Base-by-base conservation (phyloP, 2,888 invertebrate genomes). In the Patella pellucida region DNA sequence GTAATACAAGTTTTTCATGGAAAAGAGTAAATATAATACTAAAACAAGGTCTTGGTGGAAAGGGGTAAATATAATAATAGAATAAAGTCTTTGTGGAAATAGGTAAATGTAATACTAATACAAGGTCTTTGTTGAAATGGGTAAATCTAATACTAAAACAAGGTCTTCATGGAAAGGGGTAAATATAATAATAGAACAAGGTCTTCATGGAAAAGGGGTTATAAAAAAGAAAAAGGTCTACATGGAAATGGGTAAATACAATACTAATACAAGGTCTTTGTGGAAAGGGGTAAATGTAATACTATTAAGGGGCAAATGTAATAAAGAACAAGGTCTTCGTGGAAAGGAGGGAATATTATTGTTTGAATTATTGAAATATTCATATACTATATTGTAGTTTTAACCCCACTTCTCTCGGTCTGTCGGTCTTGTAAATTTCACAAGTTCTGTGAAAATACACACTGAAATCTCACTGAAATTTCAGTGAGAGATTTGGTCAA, bases 131-230 rank as follows among this genome's bases (percentile, higher is more conserved):
- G 9, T 23, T 14, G 67, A 52, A 31, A 4, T 0, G 31, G 4
- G 31, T 31, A 31, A 31, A 31, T 31, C 2, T 31, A 31, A 31
- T 4, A 31, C 0, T 3, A 31, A 41, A 5, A 41, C 31, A 41
- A 5, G 31, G 31, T 41, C 75, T 81, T 78, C 76, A 81, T 52
- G 88, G 89, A 73, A 84, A 87, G 41, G 86, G 88, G 89, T 89
- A 81, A 81, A 84, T 74, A 14, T n/a, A 51, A 15, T 23, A 15
- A 16, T 15, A 41, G 77, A 79, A 71, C 78, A 85, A 82, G 1
- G 19, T 23, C n/a, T 81, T 78, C 76, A 81, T 52, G 88, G 89
- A 72, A 84, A 87, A 51, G 86, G 88, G 89, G 89, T 81, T 80
- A 84, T 75, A 41, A 5, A 5, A 4, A 3, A 41, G 31, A 5